Conservation (phyloP, 2,888 invertebrate genomes). For the Beris chalybata region DNA sequence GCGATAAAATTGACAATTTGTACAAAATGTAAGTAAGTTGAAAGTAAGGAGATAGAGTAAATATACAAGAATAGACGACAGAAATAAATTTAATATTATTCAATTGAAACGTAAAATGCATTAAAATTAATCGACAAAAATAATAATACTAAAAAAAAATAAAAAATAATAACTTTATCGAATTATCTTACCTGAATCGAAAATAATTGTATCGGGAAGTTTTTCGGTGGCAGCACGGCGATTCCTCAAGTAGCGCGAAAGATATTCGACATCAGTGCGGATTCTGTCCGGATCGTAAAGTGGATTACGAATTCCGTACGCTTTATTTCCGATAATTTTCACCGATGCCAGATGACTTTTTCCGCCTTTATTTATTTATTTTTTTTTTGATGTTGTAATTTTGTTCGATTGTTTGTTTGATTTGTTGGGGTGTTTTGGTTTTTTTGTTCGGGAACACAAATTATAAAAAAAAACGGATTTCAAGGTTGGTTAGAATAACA, state of each 20-base stretch:
- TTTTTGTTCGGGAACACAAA: not conserved
- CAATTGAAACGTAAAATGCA: too few species aligned
- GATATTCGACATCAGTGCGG: slow-evolving; percentile 81
- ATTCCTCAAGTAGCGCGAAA: slow-evolving; percentile 85
- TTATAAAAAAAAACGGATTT: slow-evolving; percentile 1
- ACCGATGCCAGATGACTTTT: slow-evolving; percentile 82
- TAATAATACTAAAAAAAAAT: too few species aligned
- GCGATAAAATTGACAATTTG: not conserved
- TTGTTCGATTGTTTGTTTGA: not conserved
- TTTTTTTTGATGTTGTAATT: not conserved
- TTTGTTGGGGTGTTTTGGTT: slow-evolving; percentile 11
- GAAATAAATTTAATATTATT: too few species aligned
- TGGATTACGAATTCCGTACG: slow-evolving; percentile 74
- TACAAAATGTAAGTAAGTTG: not conserved
- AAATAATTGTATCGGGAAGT: slow-evolving; percentile 44
- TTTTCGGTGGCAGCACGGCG: slow-evolving; percentile 65
- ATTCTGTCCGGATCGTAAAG: slow-evolving; percentile 72
- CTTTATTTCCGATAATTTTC: slow-evolving; percentile 80
- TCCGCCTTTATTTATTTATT: slow-evolving; percentile 61
- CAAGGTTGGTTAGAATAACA: too few species aligned
- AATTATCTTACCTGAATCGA: slow-evolving; percentile 39
- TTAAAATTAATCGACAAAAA: too few species aligned
- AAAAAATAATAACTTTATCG: too few species aligned
- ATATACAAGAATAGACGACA: slow-evolving; percentile 4
- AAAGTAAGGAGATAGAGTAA: slow-evolving; percentile 2